These are phyloP conservation scores for Xiphophorus maculatus DNA, from an alignment of 2,113 vertebrate species.

Conservation along the genomic window DNA sequence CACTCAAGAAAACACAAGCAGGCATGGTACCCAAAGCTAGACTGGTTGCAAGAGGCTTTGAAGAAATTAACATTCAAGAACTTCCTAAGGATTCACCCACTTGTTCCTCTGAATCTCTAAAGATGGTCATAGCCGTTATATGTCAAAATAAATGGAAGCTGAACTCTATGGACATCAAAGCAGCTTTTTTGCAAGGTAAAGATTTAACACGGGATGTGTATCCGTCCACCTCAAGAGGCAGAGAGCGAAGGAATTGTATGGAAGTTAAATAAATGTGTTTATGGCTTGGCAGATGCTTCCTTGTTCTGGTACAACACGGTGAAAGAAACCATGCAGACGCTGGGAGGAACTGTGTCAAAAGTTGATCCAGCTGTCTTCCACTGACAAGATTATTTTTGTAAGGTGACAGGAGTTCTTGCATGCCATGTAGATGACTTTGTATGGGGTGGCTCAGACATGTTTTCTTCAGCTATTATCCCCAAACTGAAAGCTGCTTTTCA, in stretches of 20 bases:
- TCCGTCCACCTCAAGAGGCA: neutral
- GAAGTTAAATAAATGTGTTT: constrained; percentile 2
- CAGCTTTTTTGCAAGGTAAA: constrained; percentile 9
- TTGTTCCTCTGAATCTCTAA: neutral
- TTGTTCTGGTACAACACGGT: constrained; percentile 1
- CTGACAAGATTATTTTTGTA: too few relatives aligned
- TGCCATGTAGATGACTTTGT: too few relatives aligned
- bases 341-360: neutral
- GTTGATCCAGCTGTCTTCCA: too few relatives aligned
- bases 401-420: too few relatives aligned
- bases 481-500: neutral
- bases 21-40: neutral
- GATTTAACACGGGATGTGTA: neutral
- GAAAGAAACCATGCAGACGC: neutral
- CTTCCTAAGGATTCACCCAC: neutral
- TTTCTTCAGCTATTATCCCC: neutral
- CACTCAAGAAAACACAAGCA: too few relatives aligned
- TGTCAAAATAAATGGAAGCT: constrained; percentile 1
- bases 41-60: constrained; percentile 4
- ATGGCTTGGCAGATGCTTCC: constrained; percentile 3
- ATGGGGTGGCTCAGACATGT: neutral
- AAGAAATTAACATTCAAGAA: neutral
- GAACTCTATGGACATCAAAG: constrained; percentile 4
- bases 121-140: constrained; percentile 7
- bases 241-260: neutral